Base-by-base conservation (phyloP, 2,888 invertebrate species). In the Tortricodes alternella region DNA sequence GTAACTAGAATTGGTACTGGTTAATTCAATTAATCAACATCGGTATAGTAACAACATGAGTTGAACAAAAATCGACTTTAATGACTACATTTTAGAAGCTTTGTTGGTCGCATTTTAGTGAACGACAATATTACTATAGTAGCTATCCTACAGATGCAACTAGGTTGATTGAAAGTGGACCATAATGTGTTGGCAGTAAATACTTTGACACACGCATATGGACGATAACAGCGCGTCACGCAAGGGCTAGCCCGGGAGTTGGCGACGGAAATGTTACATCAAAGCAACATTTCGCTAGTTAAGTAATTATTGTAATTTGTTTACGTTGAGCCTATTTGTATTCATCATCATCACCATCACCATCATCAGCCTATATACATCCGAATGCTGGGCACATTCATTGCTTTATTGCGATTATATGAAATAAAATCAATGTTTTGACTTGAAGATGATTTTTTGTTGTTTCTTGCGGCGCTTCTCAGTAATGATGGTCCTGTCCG, bases 21-120 rank as follows among this genome's bases (percentile, higher is more conserved):
- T 50, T 32, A 50, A 50, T 50, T 50, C 13, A 50, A 50, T 50
- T 50, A 46, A 41, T 39, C 29, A 29, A 29, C 15, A 24, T 16
- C 39, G 15, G 13, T 1, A 32, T n/a, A 18, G 2, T n/a, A 1
- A 5, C 9, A 15, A 6, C 8, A 27, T 13, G 9, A 16, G 3
- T 27, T 41, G 19, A 11, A 13, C 16, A 39, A 7, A 41, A 41
- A 41, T 41, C 19, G 29, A 21, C 39, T 21, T n/a, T 50, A 41
- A 3, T 16, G 2, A 15, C 6, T 16, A 23, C n/a, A 13, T 2
- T 21, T 21, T 41, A 50, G 13, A 29, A 15, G 27, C 44, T 9
- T 8, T 2, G n/a, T 2, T 7, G 15, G 6, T 15, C 9, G 44
- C 11, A 44, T n/a, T 29, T 43, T 9, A n/a, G 18, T 29, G 8